Evolutionary conservation across 2,113 vertebrate genomes (phyloP).

Genomic region (Lagopus muta): DNA sequence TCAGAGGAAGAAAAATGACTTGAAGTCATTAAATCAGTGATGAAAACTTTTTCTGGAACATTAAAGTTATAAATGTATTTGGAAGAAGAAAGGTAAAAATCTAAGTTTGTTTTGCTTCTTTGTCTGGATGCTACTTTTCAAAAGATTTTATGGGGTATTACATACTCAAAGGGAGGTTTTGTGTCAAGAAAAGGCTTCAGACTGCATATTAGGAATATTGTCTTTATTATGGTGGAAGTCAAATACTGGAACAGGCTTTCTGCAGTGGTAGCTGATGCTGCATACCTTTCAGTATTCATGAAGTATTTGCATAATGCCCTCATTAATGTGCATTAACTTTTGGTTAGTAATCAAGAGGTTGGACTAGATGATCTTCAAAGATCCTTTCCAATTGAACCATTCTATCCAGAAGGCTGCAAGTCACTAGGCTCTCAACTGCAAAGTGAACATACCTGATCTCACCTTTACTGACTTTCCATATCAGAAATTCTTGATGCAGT

Average conservation of each 20-base stretch:
- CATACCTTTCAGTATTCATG: background rate
- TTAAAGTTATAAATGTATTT: background rate
- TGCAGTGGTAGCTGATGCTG: background rate
- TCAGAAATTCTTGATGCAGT: background rate
- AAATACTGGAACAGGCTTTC: background rate
- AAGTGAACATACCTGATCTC: background rate
- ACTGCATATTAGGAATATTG: background rate
- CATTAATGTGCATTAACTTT: background rate
- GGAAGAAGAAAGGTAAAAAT: background rate
- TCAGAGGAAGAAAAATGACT: background rate
- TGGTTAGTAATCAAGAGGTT: background rate
- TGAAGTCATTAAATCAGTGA: background rate
- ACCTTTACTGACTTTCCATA: background rate
- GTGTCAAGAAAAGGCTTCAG: accelerated
- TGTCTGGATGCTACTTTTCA: background rate
- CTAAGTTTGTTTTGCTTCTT: background rate
- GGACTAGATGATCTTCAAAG: background rate
- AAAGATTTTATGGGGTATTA: background rate
- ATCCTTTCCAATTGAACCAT: background rate
- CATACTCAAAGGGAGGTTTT: background rate
- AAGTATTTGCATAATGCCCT: background rate
- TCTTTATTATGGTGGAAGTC: background rate
- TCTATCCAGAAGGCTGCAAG: background rate
- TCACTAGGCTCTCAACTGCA: background rate
- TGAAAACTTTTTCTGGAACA: background rate